These are phyloP conservation scores for Platysteira castanea DNA, from an alignment of 2,113 vertebrate species.

Conservation along the genomic window DNA sequence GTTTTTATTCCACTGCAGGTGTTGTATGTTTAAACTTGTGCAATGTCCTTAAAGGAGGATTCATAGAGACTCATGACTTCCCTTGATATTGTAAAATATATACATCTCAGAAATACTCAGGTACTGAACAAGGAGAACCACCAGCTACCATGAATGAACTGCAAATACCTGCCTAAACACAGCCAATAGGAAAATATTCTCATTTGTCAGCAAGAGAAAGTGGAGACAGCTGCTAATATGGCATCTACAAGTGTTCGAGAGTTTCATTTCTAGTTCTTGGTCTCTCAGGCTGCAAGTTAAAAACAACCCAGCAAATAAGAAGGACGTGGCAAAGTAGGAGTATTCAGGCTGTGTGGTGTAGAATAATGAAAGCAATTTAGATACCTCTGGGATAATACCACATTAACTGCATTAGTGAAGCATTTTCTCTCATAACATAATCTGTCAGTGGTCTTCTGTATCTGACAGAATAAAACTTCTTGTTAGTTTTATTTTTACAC, in stretches of 20 bases:
- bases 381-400: conserved; percentile 26
- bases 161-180: background rate
- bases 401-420: conserved; percentile 28
- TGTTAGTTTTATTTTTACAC: conserved; percentile 7
- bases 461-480: background rate
- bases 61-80: background rate
- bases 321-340: background rate
- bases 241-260: background rate
- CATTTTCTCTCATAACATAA: background rate
- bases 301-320: background rate
- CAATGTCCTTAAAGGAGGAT: background rate
- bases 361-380: conserved; percentile 51
- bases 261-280: background rate
- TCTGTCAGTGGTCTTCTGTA: background rate
- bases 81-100: background rate
- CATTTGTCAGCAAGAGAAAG: background rate
- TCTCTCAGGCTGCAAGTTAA: background rate
- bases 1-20: background rate
- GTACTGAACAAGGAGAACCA: background rate
- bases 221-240: background rate
- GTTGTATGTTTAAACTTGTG: background rate
- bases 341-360: background rate
- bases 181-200: background rate
- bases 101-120: background rate
- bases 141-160: background rate